phyloP scores from a whole-genome alignment of 2,797 vertebrate species.

The Sebastes taczanowskii region DNA sequence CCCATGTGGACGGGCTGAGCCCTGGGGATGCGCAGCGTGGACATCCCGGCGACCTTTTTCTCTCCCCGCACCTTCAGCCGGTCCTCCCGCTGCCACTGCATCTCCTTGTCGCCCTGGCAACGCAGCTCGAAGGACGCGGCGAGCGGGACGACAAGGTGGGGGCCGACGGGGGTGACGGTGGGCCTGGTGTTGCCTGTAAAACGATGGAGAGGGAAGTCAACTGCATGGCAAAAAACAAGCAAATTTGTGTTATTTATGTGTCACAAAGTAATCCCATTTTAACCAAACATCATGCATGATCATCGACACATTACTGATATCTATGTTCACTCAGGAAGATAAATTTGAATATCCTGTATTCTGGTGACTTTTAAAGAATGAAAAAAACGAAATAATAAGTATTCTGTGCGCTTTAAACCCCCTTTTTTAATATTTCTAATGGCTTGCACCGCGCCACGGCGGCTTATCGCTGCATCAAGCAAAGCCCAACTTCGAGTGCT shows the following conservation, averaged over 20 bases:
- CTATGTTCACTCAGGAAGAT: background rate
- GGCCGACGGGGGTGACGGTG: slow-evolving; percentile 72
- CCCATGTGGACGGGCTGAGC: slow-evolving; percentile 82
- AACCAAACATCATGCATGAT: background rate
- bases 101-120: slow-evolving; percentile 79
- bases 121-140: slow-evolving; percentile 80
- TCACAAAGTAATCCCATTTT: background rate
- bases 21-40: slow-evolving; percentile 54
- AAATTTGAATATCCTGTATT: background rate
- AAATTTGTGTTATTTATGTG: background rate
- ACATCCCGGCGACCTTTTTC: slow-evolving; percentile 45
- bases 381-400: too few species aligned
- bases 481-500: too few species aligned
- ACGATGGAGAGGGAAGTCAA: background rate
- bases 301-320: background rate
- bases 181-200: slow-evolving; percentile 75
- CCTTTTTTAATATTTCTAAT: too few species aligned
- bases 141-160: slow-evolving; percentile 79
- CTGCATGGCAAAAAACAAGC: background rate
- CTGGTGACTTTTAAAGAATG: too few species aligned
- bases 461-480: too few species aligned
- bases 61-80: slow-evolving; percentile 57
- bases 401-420: too few species aligned
- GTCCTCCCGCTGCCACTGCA: slow-evolving; percentile 87
- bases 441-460: too few species aligned